These are phyloP conservation scores for Pontoporia blainvillei DNA, from an alignment of 2,113 vertebrate species.

Conservation along the genomic window DNA sequence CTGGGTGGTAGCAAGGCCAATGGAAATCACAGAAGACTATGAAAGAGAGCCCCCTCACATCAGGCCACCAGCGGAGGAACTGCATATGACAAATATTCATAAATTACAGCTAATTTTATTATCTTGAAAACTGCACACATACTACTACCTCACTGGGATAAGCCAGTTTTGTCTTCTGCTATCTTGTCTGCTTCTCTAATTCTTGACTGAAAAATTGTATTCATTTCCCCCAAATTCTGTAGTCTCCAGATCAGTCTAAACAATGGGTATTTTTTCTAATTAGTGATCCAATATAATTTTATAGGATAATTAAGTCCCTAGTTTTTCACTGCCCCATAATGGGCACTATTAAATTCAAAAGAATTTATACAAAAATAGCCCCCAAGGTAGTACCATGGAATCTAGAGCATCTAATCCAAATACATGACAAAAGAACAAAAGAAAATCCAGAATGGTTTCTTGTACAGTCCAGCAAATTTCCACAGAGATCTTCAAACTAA, in stretches of 20 bases:
- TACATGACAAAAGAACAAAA: neutral
- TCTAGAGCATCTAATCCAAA: slow-evolving; percentile 14
- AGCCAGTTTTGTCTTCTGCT: neutral
- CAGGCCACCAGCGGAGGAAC: neutral
- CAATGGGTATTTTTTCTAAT: neutral
- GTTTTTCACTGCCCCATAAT: neutral
- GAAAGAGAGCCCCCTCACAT: neutral
- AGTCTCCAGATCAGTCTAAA: neutral
- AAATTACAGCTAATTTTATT: neutral
- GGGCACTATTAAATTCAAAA: neutral
- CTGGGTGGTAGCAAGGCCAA: neutral
- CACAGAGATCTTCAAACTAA: slow-evolving; percentile 7
- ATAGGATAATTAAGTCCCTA: neutral
- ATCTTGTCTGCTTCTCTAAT: neutral
- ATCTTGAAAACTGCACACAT: neutral
- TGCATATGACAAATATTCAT: neutral
- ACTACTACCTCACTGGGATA: neutral
- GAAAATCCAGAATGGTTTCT: neutral
- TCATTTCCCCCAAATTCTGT: neutral
- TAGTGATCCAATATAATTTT: neutral
- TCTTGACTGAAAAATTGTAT: neutral
- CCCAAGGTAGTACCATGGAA: neutral
- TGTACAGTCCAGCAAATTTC: neutral
- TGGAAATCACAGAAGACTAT: neutral
- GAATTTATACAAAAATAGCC: neutral